phyloP scores from a whole-genome alignment of 2,797 vertebrate genomes.

The Sebastes oblongus region DNA sequence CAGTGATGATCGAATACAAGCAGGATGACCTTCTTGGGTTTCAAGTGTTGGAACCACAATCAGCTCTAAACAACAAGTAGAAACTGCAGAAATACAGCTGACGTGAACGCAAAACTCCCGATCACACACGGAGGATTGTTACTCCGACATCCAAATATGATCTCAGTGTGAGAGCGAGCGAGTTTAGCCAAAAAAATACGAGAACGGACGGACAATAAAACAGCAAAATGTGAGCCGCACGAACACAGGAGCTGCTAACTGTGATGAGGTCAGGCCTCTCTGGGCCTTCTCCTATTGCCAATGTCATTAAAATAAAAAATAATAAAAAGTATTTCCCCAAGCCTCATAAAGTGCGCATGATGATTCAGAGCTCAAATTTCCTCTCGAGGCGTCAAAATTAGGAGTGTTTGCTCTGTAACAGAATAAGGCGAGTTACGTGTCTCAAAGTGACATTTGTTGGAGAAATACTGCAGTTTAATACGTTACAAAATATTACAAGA shows the following conservation, averaged over 20 bases:
- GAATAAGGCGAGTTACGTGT: not conserved
- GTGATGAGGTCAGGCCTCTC: slow-evolving; percentile 47
- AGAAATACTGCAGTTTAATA: not conserved
- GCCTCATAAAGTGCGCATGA: slow-evolving; percentile 44
- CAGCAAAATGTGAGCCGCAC: slow-evolving; percentile 42
- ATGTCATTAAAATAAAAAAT: slow-evolving; percentile 46
- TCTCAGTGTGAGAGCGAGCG: slow-evolving; percentile 51
- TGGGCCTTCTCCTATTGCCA: slow-evolving; percentile 47
- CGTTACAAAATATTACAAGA: not conserved
- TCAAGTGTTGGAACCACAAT: slow-evolving; percentile 30
- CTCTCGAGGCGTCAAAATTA: slow-evolving; percentile 15
- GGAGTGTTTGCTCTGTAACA: not conserved
- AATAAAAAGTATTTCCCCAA: slow-evolving; percentile 30
- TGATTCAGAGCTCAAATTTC: slow-evolving; percentile 53
- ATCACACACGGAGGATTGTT: slow-evolving; percentile 62
- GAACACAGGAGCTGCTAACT: slow-evolving; percentile 58
- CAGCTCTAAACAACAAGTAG: slow-evolving; percentile 25
- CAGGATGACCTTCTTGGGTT: slow-evolving; percentile 51
- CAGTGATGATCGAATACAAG: slow-evolving; percentile 17
- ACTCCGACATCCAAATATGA: slow-evolving; percentile 65
- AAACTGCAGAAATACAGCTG: slow-evolving; percentile 23
- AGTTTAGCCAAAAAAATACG: slow-evolving; percentile 31
- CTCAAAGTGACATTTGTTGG: not conserved
- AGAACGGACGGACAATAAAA: slow-evolving; percentile 56
- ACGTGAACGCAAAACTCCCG: slow-evolving; percentile 31